phyloP scores from a whole-genome alignment of 1,140 invertebrate species.

The Rhizoglyphus robini region DNA sequence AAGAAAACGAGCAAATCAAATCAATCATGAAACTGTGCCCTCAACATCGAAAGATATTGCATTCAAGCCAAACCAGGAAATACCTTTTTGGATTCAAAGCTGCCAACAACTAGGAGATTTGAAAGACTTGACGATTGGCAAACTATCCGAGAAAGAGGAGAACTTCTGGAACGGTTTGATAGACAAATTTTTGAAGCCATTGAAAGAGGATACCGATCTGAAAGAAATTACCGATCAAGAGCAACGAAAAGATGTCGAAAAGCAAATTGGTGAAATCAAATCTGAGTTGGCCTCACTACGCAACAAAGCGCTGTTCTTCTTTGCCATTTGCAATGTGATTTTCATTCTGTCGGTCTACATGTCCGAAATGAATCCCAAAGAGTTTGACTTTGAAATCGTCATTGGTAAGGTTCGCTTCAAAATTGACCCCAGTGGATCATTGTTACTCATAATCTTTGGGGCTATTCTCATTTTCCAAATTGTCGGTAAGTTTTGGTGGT shows the following conservation, averaged over 20 bases:
- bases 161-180: too few relatives aligned
- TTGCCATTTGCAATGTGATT: constrained; percentile 31
- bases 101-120: too few relatives aligned
- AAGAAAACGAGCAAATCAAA: too few relatives aligned
- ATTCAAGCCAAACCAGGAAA: too few relatives aligned
- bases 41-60: constrained; percentile 78
- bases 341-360: constrained; percentile 30
- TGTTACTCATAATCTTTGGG: too few relatives aligned
- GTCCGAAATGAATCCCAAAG: constrained; percentile 30
- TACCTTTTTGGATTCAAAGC: constrained; percentile 89
- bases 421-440: constrained; percentile 33
- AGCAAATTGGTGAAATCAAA: too few relatives aligned
- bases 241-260: constrained; percentile 25
- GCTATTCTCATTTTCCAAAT: too few relatives aligned
- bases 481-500: constrained; percentile 38
- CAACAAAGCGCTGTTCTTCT: constrained; percentile 29
- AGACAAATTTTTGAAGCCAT: constrained; percentile 29
- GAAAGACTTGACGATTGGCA: too few relatives aligned
- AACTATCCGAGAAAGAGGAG: too few relatives aligned
- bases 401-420: constrained; percentile 30
- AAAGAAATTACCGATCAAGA: too few relatives aligned
- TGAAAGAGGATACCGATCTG: constrained; percentile 29
- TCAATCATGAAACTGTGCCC: constrained; percentile 84
- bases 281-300: constrained; percentile 29
- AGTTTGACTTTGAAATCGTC: constrained; percentile 29